A percentile compares a stretch with the other conserved stretches of the same genome.
phyloP scores from a whole-genome alignment of 2,113 vertebrate species.

The Cichladusa arquata region DNA sequence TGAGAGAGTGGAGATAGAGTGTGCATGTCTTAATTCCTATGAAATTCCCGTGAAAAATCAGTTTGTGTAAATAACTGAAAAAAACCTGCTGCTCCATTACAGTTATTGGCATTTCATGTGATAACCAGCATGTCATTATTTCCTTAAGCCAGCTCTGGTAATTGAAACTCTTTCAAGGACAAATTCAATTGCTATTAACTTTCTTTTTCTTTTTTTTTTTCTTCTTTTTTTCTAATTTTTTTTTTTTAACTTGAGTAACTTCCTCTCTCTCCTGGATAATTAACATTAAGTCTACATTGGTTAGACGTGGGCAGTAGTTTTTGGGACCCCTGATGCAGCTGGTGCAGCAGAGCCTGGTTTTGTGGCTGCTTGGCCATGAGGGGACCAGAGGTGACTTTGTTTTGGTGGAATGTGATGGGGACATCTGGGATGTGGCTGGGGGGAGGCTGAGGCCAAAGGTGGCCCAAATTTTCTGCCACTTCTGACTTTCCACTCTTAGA shows the following conservation, averaged over 20 bases:
- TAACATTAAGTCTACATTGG: not conserved
- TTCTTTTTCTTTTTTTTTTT: accelerated
- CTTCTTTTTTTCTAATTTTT: not conserved
- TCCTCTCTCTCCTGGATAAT: not conserved
- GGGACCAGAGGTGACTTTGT: not conserved
- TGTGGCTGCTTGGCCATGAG: accelerated
- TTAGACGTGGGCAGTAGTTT: accelerated
- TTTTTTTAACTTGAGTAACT: not conserved
- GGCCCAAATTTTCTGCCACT: not conserved
- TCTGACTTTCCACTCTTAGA: not conserved
- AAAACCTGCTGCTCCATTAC: not conserved
- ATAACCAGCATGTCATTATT: not conserved
- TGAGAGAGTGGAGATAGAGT: no score
- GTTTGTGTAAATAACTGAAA: not conserved
- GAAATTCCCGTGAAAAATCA: not conserved
- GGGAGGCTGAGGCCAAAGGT: not conserved
- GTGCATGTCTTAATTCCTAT: not conserved
- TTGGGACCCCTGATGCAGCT: not conserved
- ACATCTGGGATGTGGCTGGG: not conserved
- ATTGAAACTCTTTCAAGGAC: not conserved
- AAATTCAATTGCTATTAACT: not conserved
- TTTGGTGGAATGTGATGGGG: not conserved
- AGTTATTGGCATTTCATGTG: not conserved
- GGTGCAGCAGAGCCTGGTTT: not conserved
- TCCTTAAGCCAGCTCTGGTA: not conserved